Evolutionary conservation across 1,140 invertebrate genomes (phyloP), one percentile per base, ranked within the genome.

Genomic region (Heliconius himera): DNA sequence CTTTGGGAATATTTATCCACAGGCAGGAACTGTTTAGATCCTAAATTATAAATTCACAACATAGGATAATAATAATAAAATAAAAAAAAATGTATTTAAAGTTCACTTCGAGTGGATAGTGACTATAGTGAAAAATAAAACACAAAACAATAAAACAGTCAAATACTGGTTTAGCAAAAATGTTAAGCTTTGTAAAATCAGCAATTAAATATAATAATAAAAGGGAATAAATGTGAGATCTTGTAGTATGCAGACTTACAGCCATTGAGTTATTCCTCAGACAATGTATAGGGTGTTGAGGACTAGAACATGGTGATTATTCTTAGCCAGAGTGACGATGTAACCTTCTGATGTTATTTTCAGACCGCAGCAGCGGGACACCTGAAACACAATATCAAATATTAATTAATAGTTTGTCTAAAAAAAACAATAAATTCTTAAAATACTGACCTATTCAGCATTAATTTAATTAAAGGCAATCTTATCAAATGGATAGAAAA

Each of bases 301-400:
- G 87, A 99, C 97, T 91, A 99, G 96, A 85, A 99, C 98, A 95
- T 99, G 98, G 95, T 99, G 98, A 96, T 99, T 99, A 96, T 99
- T 99, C 95, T 99, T 99, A 88, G 99, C 99, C 92, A 99, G 95
- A 75, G 99, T 99, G 83, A 99, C 98, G 82, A 99, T 97, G 95
- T 98, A 99, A 76, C 98, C 99, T 95, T 99, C 98, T 8, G 97
- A 98, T 70, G 98, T 99, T 85, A 99, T 98, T 95, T 99, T 99
- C 86, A 99, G 95, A 72, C 99, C 99, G 93, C 98, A 99, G 95
- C 99, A 99, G 87, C 99, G 97, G 82, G 98, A 99, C 70, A 99
- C 98, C 97, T 99, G 95, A 1, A 84, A 86, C 6, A 36, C 80
- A 33, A 77, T 33, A 20, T 46, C 0, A 20, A 11, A 77, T 29